These are phyloP conservation scores for Lynx canadensis DNA, from an alignment of 2,113 vertebrate species.

Conservation along the genomic window DNA sequence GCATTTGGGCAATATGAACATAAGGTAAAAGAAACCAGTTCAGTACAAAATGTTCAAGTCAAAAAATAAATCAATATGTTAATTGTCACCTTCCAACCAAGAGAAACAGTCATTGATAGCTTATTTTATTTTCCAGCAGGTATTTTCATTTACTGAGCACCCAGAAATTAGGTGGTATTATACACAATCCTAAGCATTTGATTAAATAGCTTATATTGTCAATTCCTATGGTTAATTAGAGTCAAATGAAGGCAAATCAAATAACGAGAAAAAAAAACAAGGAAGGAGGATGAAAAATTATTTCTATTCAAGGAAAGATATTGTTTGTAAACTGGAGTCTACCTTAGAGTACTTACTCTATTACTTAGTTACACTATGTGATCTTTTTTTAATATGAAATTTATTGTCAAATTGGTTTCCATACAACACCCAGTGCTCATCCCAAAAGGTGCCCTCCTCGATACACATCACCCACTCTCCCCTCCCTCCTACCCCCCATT, in stretches of 20 bases:
- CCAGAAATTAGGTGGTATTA: not conserved
- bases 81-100: not conserved
- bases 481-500: too few relatives aligned
- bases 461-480: too few relatives aligned
- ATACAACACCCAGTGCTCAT: too few relatives aligned
- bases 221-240: not conserved
- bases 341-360: not conserved
- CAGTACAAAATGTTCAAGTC: not conserved
- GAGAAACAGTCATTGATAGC: not conserved
- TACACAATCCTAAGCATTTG: not conserved
- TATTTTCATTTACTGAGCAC: not conserved
- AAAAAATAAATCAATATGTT: not conserved
- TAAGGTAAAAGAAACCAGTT: not conserved
- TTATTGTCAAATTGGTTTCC: too few relatives aligned
- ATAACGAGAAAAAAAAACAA: not conserved
- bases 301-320: not conserved
- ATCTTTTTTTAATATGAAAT: too few relatives aligned
- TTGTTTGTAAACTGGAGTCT: not conserved
- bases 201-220: not conserved
- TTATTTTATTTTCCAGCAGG: not conserved
- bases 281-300: not conserved
- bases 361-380: too few relatives aligned
- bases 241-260: not conserved
- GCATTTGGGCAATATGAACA: not conserved
- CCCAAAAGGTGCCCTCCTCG: too few relatives aligned